Evolutionary conservation across 2,113 vertebrate species (phyloP).

Genomic region (Gnathonemus longibarbis): DNA sequence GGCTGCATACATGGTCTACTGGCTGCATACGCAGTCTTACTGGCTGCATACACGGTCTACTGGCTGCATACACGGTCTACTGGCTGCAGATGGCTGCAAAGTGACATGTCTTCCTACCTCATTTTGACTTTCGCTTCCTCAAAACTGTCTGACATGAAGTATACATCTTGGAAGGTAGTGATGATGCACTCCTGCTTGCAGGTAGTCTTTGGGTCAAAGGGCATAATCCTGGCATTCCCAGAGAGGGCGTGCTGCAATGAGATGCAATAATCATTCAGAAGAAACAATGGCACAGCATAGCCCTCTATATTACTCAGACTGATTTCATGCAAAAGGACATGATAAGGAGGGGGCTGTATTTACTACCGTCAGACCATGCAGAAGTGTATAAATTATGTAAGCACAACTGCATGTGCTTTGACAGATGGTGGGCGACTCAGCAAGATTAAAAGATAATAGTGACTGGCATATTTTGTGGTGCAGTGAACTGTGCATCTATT

Average conservation of each 20-base stretch:
- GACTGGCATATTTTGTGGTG: not conserved
- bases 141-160: slow-evolving; percentile 91
- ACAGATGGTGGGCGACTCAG: not conserved
- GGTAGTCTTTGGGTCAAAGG: slow-evolving; percentile 83
- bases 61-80: not conserved
- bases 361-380: not conserved
- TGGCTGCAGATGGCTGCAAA: not conserved
- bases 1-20: no score
- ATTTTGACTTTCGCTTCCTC: slow-evolving; percentile 94
- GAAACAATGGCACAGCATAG: not conserved
- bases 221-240: slow-evolving; percentile 76
- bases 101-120: slow-evolving; percentile 61
- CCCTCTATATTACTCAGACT: not conserved
- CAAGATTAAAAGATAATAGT: not conserved
- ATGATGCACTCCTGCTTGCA: slow-evolving; percentile 91
- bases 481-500: not conserved
- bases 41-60: no score
- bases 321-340: not conserved
- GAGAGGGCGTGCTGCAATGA: slow-evolving; percentile 75
- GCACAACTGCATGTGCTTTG: not conserved
- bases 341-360: not conserved
- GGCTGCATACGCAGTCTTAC: not conserved
- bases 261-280: not conserved
- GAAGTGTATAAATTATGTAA: not conserved
- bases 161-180: slow-evolving; percentile 90